Evolutionary conservation across 2,797 vertebrate genomes (phyloP).

Genomic region (Tarsius wallacei): DNA sequence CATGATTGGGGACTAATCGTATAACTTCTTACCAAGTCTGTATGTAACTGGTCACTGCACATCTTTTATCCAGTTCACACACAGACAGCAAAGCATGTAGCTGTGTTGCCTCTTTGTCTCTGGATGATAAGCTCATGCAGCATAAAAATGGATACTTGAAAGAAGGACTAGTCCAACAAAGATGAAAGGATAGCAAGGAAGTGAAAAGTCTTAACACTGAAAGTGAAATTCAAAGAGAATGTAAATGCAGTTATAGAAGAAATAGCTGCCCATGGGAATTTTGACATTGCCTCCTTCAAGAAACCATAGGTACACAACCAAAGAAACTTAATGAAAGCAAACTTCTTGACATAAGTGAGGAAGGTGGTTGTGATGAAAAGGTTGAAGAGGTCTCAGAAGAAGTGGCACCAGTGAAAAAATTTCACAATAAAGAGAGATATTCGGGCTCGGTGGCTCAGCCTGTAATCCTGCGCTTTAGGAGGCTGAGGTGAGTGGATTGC

Average conservation of each 20-base stretch:
- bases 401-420: not conserved
- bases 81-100: not conserved
- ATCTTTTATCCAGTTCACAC: not conserved
- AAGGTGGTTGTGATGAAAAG: not conserved
- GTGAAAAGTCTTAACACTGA: not conserved
- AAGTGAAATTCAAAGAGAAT: conserved; percentile 32
- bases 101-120: not conserved
- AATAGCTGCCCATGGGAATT: not conserved
- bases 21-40: not conserved
- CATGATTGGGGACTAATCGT: not conserved
- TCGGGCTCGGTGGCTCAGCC: not conserved
- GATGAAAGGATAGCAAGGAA: not conserved
- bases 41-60: not conserved
- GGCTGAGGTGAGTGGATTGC: too few species aligned
- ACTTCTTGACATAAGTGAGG: not conserved
- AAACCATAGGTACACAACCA: not conserved
- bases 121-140: not conserved
- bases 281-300: not conserved
- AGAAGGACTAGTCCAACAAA: not conserved
- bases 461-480: too few species aligned
- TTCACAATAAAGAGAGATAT: not conserved
- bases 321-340: not conserved
- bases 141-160: not conserved
- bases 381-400: not conserved
- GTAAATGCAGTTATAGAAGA: not conserved